Evolutionary conservation across 2,888 invertebrate genomes (phyloP), one percentile per base, ranked within the genome.

Genomic region (Andrena fulva): DNA sequence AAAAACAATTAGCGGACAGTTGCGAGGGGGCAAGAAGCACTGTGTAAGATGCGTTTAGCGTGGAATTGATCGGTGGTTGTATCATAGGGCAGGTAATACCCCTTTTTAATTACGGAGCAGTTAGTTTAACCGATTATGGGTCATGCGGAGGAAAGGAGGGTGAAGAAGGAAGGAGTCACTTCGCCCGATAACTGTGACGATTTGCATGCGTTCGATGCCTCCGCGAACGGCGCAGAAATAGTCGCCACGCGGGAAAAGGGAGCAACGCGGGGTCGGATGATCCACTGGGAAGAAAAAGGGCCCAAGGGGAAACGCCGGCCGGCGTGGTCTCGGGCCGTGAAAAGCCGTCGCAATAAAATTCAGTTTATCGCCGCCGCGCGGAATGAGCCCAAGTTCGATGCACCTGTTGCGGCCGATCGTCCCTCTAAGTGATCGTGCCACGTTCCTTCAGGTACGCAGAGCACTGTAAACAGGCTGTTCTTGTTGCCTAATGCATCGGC

Each of bases 371-470:
- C 48, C 52, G 72, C 16, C 12, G 60, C 64, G 33, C 24, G 60
- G 71, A 80, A 56, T 64, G 82, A 48, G 56, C 42, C 63, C 73
- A 74, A 84, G 83, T 87, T 87, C 76, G 87, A 85, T 76, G 87
- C 87, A 87, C 85, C 85, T 87, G 87, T 87, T 82, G 73, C 77
- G 67, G 77, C 75, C 87, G 85, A 87, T 87, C 87, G 87, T 71
- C 63, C 76, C 77, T 33, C 77, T 76, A 82, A 86, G 80, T 80
- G 87, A 84, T 82, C 87, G 77, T 75, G 77, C 72, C 82, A 85
- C 85, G 84, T 86, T 87, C 87, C 85, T 82, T 66, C 82, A 64
- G 62, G 82, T 80, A 84, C 84, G 76, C 71, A 80, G 78, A 76
- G 42, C 82, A 60, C 60, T 74, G 80, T 78, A 84, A 84, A 82